Evolutionary conservation across 2,113 vertebrate species (phyloP).

Genomic region (Crotalus tigris): DNA sequence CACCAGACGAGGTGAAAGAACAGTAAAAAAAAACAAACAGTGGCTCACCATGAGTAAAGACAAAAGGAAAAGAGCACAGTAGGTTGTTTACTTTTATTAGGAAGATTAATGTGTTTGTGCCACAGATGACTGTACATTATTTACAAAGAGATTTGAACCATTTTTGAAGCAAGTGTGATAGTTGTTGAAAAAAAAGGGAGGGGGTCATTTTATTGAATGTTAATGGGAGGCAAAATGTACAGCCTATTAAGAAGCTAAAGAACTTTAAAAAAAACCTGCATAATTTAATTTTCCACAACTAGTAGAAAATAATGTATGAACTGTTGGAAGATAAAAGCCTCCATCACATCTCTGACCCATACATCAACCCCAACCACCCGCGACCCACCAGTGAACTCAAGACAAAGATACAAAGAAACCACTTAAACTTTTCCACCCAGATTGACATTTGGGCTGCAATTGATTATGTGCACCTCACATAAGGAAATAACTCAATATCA

Average conservation of each 20-base stretch:
- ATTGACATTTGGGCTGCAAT: neutral
- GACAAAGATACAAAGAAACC: neutral
- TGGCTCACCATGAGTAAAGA: neutral
- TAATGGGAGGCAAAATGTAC: neutral
- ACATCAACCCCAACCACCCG: neutral
- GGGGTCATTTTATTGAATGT: neutral
- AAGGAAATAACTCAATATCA: neutral
- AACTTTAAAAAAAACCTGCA: neutral
- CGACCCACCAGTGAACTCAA: neutral
- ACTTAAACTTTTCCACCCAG: neutral
- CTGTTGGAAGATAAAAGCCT: neutral
- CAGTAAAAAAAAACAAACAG: neutral
- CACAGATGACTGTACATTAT: neutral
- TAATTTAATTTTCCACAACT: neutral
- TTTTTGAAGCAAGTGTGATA: neutral
- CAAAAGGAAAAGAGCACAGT: neutral
- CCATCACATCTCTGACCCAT: neutral
- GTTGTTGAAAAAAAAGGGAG: neutral
- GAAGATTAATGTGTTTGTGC: neutral
- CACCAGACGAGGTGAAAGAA: neutral
- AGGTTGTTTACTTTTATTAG: neutral
- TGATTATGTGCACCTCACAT: neutral
- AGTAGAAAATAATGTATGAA: neutral
- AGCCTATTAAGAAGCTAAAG: neutral
- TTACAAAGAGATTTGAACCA: neutral